Conservation (phyloP, 2,113 vertebrate species). For the Colaptes auratus region DNA sequence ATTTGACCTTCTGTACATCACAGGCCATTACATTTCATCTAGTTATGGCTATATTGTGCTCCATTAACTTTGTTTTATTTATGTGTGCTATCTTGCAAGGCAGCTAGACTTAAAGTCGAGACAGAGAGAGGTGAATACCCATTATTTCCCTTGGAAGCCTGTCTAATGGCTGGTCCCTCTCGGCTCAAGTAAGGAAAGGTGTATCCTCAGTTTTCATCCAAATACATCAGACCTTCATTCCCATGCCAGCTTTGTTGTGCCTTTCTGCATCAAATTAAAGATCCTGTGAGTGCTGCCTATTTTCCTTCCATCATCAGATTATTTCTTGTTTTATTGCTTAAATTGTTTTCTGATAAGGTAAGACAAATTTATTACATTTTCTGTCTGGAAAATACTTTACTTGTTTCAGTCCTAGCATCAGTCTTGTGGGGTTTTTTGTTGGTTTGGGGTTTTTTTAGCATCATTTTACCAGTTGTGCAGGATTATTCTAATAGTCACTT, state of each 20-base stretch:
- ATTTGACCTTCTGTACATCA: not conserved
- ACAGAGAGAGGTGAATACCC: not conserved
- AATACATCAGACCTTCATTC: not conserved
- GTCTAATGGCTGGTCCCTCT: accelerated
- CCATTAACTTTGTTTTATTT: not conserved
- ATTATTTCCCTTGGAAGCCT: not conserved
- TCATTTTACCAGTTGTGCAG: not conserved
- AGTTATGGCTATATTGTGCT: not conserved
- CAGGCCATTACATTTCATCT: not conserved
- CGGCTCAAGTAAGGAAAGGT: not conserved
- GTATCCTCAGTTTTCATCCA: not conserved
- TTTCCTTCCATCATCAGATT: not conserved
- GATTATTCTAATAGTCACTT: not conserved
- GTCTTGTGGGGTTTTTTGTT: not conserved
- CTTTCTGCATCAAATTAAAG: not conserved
- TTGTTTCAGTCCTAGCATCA: not conserved
- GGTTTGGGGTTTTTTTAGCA: not conserved
- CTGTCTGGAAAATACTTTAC: not conserved
- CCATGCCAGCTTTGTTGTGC: not conserved
- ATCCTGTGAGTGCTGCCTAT: not conserved
- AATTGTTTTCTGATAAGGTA: not conserved
- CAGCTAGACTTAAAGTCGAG: not conserved
- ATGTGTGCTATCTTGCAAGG: not conserved
- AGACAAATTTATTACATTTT: not conserved
- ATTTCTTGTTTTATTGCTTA: not conserved